phyloP scores from a whole-genome alignment of 2,888 invertebrate genomes.

The Apoderus coryli region DNA sequence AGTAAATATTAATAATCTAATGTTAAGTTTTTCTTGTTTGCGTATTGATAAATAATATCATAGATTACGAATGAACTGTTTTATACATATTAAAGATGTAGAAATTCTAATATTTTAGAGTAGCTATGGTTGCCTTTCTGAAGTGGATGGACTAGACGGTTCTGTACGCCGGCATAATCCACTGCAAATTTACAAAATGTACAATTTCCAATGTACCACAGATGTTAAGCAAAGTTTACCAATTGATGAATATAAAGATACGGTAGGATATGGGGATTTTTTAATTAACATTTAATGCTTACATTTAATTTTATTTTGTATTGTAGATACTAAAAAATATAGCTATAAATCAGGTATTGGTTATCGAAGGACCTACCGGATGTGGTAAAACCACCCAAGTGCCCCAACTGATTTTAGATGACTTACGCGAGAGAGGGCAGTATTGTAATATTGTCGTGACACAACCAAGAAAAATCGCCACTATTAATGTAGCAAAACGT shows the following conservation, averaged over 20 bases:
- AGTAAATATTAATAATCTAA: too few relatives aligned
- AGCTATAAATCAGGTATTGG: constrained; percentile 52
- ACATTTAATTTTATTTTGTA: constrained; percentile 5
- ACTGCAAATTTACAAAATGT: constrained; percentile 19
- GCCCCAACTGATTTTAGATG: constrained; percentile 85
- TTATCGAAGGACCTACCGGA: constrained; percentile 88
- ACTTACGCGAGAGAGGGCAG: constrained; percentile 43
- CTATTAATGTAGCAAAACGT: constrained; percentile 73
- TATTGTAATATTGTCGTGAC: constrained; percentile 84
- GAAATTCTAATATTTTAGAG: constrained; percentile 8
- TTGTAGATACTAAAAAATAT: constrained; percentile 54
- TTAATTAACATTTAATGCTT: background rate
- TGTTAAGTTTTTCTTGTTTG: too few relatives aligned
- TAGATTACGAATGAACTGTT: too few relatives aligned
- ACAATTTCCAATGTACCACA: constrained; percentile 19
- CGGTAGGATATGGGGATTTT: constrained; percentile 14
- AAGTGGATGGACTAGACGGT: constrained; percentile 17
- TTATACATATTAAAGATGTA: constrained; percentile 4
- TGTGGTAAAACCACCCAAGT: constrained; percentile 90
- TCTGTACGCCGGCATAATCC: constrained; percentile 14
- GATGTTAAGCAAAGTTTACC: constrained; percentile 21
- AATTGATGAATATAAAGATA: constrained; percentile 21
- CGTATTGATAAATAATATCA: too few relatives aligned
- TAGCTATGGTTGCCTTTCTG: constrained; percentile 13
- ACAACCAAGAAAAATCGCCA: constrained; percentile 87